Percentiles rank a stretch among this genome's conserved stretches.
These are phyloP conservation scores for Pagrus major DNA, from an alignment of 2,113 vertebrate species.

Conservation along the genomic window DNA sequence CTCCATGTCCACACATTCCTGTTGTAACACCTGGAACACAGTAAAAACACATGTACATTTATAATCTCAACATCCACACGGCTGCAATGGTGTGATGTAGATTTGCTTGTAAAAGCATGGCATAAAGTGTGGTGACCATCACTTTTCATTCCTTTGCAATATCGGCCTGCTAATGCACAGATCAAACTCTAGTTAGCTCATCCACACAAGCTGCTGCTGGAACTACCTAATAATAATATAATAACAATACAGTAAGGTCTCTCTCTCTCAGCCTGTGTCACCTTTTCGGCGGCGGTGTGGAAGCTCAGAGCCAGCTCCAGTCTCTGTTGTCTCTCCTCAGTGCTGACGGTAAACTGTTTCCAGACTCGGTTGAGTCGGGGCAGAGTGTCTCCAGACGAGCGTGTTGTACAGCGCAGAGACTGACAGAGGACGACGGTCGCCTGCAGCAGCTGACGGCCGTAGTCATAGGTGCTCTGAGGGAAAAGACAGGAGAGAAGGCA, in stretches of 20 bases:
- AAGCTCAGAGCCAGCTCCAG: slow-evolving; percentile 93
- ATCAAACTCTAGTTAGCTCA: too few relatives aligned
- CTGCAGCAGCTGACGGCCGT: slow-evolving; percentile 96
- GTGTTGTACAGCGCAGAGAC: slow-evolving; percentile 94
- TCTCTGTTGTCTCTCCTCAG: slow-evolving; percentile 93
- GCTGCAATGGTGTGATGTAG: neutral
- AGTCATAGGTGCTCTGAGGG: slow-evolving; percentile 95
- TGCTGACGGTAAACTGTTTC: slow-evolving; percentile 96
- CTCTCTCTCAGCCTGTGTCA: slow-evolving; percentile 59
- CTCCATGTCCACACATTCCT: slow-evolving; percentile 89
- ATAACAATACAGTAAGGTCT: neutral
- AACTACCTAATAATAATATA: neutral
- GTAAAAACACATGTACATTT: neutral
- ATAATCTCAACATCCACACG: neutral
- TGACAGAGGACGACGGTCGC: slow-evolving; percentile 97
- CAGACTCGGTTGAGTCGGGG: slow-evolving; percentile 95
- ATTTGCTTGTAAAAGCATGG: too few relatives aligned
- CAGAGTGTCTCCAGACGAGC: slow-evolving; percentile 96
- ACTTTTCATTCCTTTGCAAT: neutral
- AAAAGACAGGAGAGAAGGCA: neutral
- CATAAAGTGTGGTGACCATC: too few relatives aligned
- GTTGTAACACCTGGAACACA: slow-evolving; percentile 88
- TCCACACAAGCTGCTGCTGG: neutral
- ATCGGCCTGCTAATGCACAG: neutral
- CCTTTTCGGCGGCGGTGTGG: slow-evolving; percentile 93